Percentiles rank a stretch among this genome's conserved stretches.
Evolutionary conservation across 1,140 invertebrate species (phyloP).

Genomic region (Macrotrachela quadricornifera): DNA sequence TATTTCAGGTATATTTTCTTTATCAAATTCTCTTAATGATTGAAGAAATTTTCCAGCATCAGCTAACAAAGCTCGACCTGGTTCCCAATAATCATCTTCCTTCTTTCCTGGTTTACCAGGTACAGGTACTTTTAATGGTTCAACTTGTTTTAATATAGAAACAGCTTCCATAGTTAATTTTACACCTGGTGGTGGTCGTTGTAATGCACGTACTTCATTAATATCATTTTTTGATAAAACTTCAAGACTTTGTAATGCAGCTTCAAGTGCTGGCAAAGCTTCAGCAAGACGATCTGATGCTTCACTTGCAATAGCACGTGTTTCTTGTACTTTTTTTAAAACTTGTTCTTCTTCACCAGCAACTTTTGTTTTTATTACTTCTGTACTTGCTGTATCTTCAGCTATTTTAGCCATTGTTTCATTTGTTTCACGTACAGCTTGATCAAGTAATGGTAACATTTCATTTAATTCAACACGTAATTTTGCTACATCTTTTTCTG

Average conservation of each 20-base stretch:
- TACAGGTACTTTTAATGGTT: conserved; percentile 40
- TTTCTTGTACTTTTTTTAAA: conserved; percentile 51
- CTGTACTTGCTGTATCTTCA: conserved; percentile 34
- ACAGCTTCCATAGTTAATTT: conserved; percentile 60
- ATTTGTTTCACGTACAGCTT: conserved; percentile 29
- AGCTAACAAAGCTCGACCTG: conserved; percentile 50
- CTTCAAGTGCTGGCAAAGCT: conserved; percentile 44
- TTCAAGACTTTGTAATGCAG: conserved; percentile 49
- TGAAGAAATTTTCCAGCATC: conserved; percentile 59
- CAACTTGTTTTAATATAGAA: conserved; percentile 49
- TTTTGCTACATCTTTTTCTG: conserved; percentile 49
- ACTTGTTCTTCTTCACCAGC: conserved; percentile 52
- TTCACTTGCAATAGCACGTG: conserved; percentile 56
- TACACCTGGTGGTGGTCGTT: conserved; percentile 64
- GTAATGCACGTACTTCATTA: conserved; percentile 42
- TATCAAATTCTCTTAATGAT: conserved; percentile 58
- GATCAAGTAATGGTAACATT: conserved; percentile 36
- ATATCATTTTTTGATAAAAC: conserved; percentile 50
- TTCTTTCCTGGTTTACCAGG: conserved; percentile 32
- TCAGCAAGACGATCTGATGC: conserved; percentile 53
- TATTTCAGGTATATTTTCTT: conserved; percentile 39
- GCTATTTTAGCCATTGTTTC: conserved; percentile 28
- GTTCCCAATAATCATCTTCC: conserved; percentile 43
- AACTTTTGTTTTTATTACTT: conserved; percentile 46
- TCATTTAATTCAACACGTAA: conserved; percentile 35